Evolutionary conservation across 2,888 invertebrate species (phyloP), one percentile per base, ranked within the genome.

Genomic region (Cremastobaeus sp.): DNA sequence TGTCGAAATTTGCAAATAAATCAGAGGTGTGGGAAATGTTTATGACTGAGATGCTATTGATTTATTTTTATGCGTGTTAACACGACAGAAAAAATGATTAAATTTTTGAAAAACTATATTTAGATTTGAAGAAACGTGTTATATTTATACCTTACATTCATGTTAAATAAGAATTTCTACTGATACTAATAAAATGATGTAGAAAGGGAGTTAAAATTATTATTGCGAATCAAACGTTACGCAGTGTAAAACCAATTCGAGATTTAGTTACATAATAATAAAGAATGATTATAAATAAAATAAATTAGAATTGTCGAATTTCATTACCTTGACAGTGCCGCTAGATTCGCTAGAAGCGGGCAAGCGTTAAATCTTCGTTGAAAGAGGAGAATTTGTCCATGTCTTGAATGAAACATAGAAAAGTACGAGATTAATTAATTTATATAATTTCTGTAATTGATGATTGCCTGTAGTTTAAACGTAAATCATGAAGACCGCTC

Each of bases 321-420:
- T 57, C 74, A 75, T 83, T 85, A 86, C 86, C 86, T 86, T 86
- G 86, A 85, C 85, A 86, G 86, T 86, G 86, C 86, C 86, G 86
- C 86, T 86, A 86, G 86, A 86, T 86, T 85, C 86, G 86, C 86
- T 86, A 86, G 86, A 86, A 86, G 82, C 86, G 86, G 82, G 86
- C 86, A 80, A 86, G 85, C 81, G 84, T 85, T 82, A 86, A 84
- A 82, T 86, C 86, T 83, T 86, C 86, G 80, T 83, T 85, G 86
- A 86, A 86, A 82, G 86, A 86, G 83, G 86, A 86, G 77, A 86
- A 86, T 72, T 86, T 86, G 82, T 86, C 86, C 84, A 86, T 83
- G 81, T 86, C 86, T 86, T 85, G 77, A 78, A 77, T 80, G 76
- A 79, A 77, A 83, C 73, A 79, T 37, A 79, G 74, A 78, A 77